phyloP scores from a whole-genome alignment of 2,113 vertebrate species.

The Semicossyphus pulcher region DNA sequence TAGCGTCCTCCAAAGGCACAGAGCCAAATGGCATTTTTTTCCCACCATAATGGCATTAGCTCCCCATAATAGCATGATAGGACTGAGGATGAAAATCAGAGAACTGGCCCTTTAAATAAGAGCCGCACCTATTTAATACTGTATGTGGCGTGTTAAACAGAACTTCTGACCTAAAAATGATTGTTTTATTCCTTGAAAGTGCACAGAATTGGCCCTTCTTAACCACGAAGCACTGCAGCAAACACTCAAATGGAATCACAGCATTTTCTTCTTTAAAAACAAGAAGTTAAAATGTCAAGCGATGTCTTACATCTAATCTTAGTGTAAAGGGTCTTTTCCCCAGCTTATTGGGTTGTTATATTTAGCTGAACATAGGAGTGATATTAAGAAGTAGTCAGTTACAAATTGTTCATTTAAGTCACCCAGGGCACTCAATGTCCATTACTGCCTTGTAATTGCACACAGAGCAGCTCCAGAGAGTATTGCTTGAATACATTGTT shows the following conservation, averaged over 20 bases:
- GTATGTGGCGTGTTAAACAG: neutral
- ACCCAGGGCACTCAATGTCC: neutral
- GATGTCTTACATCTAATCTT: too few species aligned
- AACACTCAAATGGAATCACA: neutral
- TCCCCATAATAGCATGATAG: too few species aligned
- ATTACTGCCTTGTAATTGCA: constrained; percentile 3
- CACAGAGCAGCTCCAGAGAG: constrained; percentile 24
- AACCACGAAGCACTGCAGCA: neutral
- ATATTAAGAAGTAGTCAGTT: neutral
- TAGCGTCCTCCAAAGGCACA: too few species aligned
- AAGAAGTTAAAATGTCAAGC: too few species aligned
- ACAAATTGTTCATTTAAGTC: neutral
- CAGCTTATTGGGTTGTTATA: too few species aligned
- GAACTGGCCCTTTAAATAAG: neutral
- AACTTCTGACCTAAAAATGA: too few species aligned
- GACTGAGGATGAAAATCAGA: too few species aligned
- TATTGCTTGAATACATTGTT: neutral
- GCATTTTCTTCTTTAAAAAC: neutral
- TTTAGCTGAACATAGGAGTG: neutral
- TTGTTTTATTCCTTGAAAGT: too few species aligned
- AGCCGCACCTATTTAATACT: neutral
- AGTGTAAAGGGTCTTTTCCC: too few species aligned
- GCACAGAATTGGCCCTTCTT: neutral
- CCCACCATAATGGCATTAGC: too few species aligned
- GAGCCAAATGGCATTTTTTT: too few species aligned